Conservation (phyloP, 2,113 vertebrate genomes). For the Syngnathoides biaculeatus region DNA sequence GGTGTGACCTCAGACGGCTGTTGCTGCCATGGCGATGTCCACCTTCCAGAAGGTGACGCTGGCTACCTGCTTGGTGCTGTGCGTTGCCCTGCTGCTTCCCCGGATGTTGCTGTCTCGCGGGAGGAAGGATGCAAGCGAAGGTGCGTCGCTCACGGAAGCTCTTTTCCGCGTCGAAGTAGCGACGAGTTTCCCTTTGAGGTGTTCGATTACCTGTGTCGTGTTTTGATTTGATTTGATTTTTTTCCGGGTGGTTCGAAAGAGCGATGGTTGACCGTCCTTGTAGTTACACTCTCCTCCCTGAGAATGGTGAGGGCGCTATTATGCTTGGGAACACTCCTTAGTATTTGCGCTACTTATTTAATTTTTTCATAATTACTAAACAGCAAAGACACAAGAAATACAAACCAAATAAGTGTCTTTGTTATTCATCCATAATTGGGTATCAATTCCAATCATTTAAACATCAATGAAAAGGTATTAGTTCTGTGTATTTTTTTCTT, state of each 20-base stretch:
- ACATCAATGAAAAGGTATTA: too few relatives aligned
- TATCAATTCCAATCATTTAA: too few relatives aligned
- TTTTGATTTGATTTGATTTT: neutral
- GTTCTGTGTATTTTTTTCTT: too few relatives aligned
- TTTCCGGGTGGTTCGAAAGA: neutral
- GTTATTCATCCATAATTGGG: too few relatives aligned
- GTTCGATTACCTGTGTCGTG: neutral
- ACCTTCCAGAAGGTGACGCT: constrained; percentile 79
- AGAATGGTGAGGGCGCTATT: constrained; percentile 37
- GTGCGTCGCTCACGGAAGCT: constrained; percentile 57
- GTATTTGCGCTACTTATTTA: too few relatives aligned
- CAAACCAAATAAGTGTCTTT: too few relatives aligned
- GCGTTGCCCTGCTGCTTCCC: constrained; percentile 83
- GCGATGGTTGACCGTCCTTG: neutral
- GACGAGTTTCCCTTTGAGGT: neutral
- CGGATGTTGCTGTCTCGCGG: constrained; percentile 79
- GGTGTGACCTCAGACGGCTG: neutral
- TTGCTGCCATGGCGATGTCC: constrained; percentile 73
- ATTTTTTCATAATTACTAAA: neutral
- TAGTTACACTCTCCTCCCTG: constrained; percentile 45
- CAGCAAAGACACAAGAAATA: too few relatives aligned
- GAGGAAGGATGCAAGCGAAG: constrained; percentile 73
- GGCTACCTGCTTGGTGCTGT: constrained; percentile 81
- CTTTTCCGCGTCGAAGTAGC: neutral
- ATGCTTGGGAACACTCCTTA: neutral